Base-by-base conservation (phyloP, 2,113 vertebrate species). In the Hydrochoerus hydrochaeris region DNA sequence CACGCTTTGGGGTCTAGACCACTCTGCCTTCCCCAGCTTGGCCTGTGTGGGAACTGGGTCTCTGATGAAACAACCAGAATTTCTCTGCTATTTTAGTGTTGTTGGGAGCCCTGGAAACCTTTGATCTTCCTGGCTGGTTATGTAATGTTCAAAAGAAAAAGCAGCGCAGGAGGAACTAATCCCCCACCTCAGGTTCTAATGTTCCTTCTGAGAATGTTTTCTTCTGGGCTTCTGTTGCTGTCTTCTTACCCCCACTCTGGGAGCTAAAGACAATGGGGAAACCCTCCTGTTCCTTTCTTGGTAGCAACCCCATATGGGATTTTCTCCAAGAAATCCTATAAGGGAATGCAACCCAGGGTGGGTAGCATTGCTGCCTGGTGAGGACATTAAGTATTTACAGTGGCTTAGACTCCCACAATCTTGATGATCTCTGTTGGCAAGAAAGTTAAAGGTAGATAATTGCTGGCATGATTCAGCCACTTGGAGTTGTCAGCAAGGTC, bases 101-200 rank as follows among this genome's bases (percentile, higher is more conserved):
- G 17, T 41, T n/a, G 83, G 54, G 93, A 97, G 83, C 89, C 75
- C 87, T 65, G 86, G 52, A 73, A 93, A 73, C 20, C 91, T 96
- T 96, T 93, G 90, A 96, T 95, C 97, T 92, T 85, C 44, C 71
- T 65, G 88, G 8, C 95, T 95, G 73, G 77, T 96, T 97, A 96
- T 0, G 4, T 97, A 84, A 96, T 75, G 60, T 91, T 87, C 85
- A 54, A 57, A 44, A 85, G 91, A 71, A 86, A 93, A 88, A 62
- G 54, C 91, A 69, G 71, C 67, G 41, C 83, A 32, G 35, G 32
- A 87, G 57, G 69, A 38, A 7, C 57, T 62, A n/a, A 73, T 77
- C 30, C 57, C 52, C 57, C 1, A 19, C 54, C 24, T 16, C 20
- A 28, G 49, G 49, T 3, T 46, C 93, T 85, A 83, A 54, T 63